A percentile compares a stretch with the other conserved stretches of the same genome.
phyloP scores from a whole-genome alignment of 2,797 vertebrate species.

The Anas bernieri region DNA sequence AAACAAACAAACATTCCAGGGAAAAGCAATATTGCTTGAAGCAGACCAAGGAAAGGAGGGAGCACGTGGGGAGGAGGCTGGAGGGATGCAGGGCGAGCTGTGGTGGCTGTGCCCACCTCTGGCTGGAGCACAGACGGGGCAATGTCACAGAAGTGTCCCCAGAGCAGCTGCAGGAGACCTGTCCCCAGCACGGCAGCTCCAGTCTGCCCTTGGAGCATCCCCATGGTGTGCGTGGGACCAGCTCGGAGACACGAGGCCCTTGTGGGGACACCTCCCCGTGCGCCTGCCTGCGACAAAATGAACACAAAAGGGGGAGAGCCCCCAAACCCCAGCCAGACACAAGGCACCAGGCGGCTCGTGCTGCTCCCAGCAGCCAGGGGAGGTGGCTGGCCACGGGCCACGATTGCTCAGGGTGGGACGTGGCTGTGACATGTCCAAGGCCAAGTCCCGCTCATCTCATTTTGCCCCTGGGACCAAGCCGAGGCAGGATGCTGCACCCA shows the following conservation, averaged over 20 bases:
- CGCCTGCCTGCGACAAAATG: neutral
- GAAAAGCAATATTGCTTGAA: constrained; percentile 26
- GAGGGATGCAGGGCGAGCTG: neutral
- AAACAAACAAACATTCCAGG: constrained; percentile 43
- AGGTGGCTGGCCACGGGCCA: neutral
- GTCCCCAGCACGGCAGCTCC: neutral
- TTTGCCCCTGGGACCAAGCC: neutral
- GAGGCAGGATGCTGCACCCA: neutral
- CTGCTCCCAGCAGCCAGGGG: neutral
- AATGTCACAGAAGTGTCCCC: neutral
- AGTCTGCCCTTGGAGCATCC: neutral
- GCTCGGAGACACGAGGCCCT: fast-evolving
- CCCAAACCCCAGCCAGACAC: fast-evolving
- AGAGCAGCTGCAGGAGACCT: neutral
- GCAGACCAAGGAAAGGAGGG: neutral
- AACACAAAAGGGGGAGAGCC: neutral
- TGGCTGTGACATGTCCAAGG: neutral
- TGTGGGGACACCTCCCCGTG: fast-evolving
- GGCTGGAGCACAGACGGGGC: fast-evolving
- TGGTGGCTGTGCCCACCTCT: neutral
- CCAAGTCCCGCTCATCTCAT: neutral
- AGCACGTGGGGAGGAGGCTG: neutral
- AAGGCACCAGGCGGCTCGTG: neutral
- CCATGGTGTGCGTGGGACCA: fast-evolving
- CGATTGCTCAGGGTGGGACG: fast-evolving